Conservation (phyloP, 2,888 invertebrate species). For the Pseudeuparius sepicola region DNA sequence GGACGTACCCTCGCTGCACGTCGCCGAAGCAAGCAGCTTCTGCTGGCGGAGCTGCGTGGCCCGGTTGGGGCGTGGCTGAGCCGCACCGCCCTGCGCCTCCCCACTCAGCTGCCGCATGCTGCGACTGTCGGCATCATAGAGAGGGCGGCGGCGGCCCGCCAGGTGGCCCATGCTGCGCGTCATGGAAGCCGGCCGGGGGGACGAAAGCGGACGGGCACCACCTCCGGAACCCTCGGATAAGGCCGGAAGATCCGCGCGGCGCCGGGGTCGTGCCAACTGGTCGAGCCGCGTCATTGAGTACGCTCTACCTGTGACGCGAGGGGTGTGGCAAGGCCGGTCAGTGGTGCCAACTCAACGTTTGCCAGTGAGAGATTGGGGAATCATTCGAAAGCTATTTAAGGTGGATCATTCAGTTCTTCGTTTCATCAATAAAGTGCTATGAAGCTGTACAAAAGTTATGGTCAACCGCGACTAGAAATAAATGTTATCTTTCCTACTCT, state of each 20-base stretch:
- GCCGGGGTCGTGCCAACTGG: slow-evolving; percentile 65
- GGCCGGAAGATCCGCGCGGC: slow-evolving; percentile 33
- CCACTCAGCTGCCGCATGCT: slow-evolving; percentile 38
- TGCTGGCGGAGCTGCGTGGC: slow-evolving; percentile 38
- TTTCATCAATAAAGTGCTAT: no score
- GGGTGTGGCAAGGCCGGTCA: no score
- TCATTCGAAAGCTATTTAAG: no score
- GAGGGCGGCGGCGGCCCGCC: slow-evolving; percentile 38
- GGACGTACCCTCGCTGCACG: slow-evolving; percentile 37
- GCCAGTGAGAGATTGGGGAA: no score
- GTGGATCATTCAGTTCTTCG: no score
- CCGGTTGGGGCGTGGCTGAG: slow-evolving; percentile 36
- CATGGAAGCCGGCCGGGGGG: slow-evolving; percentile 39
- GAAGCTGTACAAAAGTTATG: no score
- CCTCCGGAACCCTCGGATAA: slow-evolving; percentile 33
- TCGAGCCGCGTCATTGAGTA: slow-evolving; percentile 91
- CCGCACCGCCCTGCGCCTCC: slow-evolving; percentile 24
- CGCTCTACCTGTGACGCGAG: slow-evolving; percentile 59
- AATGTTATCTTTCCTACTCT: no score
- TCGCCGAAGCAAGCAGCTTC: slow-evolving; percentile 31
- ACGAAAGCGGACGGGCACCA: slow-evolving; percentile 33
- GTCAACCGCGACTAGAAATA: no score
- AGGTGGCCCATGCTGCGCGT: slow-evolving; percentile 67
- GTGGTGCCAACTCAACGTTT: no score
- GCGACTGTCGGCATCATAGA: slow-evolving; percentile 38